These are phyloP conservation scores for Drosophila formosana DNA, from an alignment of 2,888 invertebrate species.

Conservation along the genomic window DNA sequence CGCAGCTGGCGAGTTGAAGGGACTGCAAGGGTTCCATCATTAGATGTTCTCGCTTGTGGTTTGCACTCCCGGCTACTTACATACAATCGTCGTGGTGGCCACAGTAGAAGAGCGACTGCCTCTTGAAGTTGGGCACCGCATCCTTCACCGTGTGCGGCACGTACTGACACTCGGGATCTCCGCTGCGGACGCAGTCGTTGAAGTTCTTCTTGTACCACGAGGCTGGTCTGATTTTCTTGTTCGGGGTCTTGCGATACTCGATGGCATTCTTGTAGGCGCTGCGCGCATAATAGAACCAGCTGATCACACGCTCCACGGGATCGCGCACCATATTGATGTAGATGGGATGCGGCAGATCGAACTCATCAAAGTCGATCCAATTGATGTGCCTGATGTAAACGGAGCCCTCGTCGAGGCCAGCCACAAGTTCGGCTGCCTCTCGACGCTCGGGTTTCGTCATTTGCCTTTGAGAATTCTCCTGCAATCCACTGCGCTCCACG, in stretches of 20 bases:
- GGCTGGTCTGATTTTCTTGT: conserved; percentile 85
- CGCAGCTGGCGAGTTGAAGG: conserved; percentile 93
- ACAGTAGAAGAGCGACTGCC: conserved; percentile 95
- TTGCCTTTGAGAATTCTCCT: conserved; percentile 24
- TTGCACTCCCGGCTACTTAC: conserved; percentile 86
- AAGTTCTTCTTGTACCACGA: conserved; percentile 88
- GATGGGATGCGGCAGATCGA: conserved; percentile 91
- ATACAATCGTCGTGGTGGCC: conserved; percentile 93
- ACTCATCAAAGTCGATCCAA: conserved; percentile 92
- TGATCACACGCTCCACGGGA: conserved; percentile 94
- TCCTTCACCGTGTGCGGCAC: conserved; percentile 87
- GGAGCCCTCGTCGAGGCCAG: conserved; percentile 90
- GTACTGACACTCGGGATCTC: conserved; percentile 93
- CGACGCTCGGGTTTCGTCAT: conserved; percentile 33
- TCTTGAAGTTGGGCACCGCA: conserved; percentile 91
- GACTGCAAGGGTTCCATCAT: conserved; percentile 85
- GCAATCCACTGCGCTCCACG: conserved; percentile 59
- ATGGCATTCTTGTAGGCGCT: conserved; percentile 85
- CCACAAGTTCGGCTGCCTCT: conserved; percentile 85
- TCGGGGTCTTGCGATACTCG: conserved; percentile 92
- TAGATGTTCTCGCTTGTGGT: background rate
- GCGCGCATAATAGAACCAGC: conserved; percentile 95
- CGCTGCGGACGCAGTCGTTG: conserved; percentile 93
- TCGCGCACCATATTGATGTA: conserved; percentile 93
- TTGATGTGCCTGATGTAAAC: conserved; percentile 95